These are phyloP conservation scores for Melipona beecheii DNA, from an alignment of 2,888 invertebrate species.

Conservation along the genomic window DNA sequence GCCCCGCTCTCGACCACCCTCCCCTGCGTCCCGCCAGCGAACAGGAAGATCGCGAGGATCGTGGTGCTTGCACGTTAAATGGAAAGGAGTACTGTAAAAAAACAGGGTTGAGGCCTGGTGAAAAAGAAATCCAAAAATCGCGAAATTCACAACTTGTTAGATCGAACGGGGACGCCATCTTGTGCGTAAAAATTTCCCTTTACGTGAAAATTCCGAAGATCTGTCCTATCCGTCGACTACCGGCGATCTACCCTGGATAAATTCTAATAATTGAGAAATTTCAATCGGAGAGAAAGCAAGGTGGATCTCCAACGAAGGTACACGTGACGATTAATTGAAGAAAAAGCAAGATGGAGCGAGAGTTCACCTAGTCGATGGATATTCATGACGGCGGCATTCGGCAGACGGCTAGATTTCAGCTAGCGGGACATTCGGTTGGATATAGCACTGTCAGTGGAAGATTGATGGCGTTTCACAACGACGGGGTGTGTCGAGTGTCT, in stretches of 20 bases:
- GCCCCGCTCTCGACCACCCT: background rate
- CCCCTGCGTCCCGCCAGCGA: background rate
- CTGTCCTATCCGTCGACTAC: background rate
- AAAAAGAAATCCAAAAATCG: no score
- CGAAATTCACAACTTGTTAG: no score
- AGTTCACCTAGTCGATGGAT: background rate
- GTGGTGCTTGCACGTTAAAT: background rate
- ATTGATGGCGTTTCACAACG: constrained; percentile 28
- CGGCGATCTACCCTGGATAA: background rate
- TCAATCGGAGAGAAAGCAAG: background rate
- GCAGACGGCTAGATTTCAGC: background rate
- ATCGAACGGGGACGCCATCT: background rate
- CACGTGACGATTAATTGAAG: background rate
- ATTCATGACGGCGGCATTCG: background rate
- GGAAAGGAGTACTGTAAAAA: no score
- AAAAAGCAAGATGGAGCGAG: background rate
- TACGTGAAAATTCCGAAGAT: background rate
- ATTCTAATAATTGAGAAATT: background rate
- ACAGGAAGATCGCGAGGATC: background rate
- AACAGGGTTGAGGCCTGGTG: no score
- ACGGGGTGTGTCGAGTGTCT: constrained; percentile 8
- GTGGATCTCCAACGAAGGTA: background rate
- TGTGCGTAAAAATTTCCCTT: background rate
- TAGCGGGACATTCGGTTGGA: constrained; percentile 3
- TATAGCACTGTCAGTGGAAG: constrained; percentile 12